Evolutionary conservation across 2,797 vertebrate species (phyloP), one percentile per base, ranked within the genome.

Genomic region (Nyctibius grandis): DNA sequence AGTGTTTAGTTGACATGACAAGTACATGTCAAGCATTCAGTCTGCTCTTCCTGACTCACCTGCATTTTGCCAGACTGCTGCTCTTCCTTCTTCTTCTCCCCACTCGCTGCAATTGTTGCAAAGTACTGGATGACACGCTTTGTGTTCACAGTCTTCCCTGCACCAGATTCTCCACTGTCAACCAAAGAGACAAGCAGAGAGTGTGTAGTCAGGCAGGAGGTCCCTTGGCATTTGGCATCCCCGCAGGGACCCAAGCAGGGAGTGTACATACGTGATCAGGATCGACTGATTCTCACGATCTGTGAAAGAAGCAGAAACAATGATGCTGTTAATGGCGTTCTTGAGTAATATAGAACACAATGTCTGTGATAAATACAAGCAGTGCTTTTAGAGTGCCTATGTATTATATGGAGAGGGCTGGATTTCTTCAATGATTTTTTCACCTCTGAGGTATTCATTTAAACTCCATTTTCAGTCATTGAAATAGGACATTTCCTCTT

Each of bases 51-150:
- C 38, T 48, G n/a, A 23, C 80, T n/a, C 12, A 98, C 98, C 84
- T 98, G 91, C 53, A 89, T 93, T 73, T 95, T 91, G 69, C 90
- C 94, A 42, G 97, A 2, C n/a, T n/a, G n/a, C n/a, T 40, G 11
- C 25, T 45, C 98, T 77, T 99, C 97, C n/a, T 99, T 98, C 74
- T 99, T 99, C 56, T 98, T 98, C 12, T 97, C 97, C 5, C 98
- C 98, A 78, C 98, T 90, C 9, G 98, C 97, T 74, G 98, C 98
- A 96, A 98, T 98, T 97, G 97, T 98, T 95, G 98, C 98, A 98
- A 99, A 99, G 95, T 99, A 99, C 98, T 99, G 98, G 97, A 99
- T 99, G 98, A 99, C 98, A 97, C 98, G 98, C 78, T 98, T 99
- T 4, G 98, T 99, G 97, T 99, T 99, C 69, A 99, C 98, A 97